Conservation (phyloP, 1,140 invertebrate genomes). For the Brachionus asplanchnoidis region DNA sequence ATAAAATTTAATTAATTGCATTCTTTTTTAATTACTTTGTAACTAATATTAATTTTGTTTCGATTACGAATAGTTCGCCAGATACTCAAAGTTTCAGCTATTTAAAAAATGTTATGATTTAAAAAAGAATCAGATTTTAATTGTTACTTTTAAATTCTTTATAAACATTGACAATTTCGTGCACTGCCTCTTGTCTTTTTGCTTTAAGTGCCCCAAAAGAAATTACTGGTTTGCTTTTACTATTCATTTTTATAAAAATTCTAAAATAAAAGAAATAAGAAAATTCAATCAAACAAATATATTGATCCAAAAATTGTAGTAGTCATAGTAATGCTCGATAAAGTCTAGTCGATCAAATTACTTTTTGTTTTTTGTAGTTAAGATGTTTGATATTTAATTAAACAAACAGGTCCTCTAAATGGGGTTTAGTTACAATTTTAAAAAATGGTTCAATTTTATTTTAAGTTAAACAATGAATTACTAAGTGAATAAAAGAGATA, state of each 20-base stretch:
- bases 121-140: background rate
- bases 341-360: background rate
- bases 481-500: too few relatives aligned
- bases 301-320: background rate
- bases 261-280: background rate
- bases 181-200: background rate
- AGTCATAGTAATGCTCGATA: background rate
- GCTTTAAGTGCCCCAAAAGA: background rate
- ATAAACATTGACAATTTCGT: background rate
- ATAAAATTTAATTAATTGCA: background rate
- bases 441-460: too few relatives aligned
- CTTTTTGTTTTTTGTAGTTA: background rate
- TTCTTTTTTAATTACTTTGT: background rate
- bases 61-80: background rate
- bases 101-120: background rate
- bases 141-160: background rate
- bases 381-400: background rate
- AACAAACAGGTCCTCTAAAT: background rate
- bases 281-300: background rate
- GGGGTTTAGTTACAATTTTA: background rate
- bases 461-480: too few relatives aligned
- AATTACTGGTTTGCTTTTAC: background rate
- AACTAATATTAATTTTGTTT: background rate
- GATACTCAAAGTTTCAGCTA: background rate
- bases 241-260: background rate